Conservation (phyloP, 2,888 invertebrate genomes). For the Hedya salicella region DNA sequence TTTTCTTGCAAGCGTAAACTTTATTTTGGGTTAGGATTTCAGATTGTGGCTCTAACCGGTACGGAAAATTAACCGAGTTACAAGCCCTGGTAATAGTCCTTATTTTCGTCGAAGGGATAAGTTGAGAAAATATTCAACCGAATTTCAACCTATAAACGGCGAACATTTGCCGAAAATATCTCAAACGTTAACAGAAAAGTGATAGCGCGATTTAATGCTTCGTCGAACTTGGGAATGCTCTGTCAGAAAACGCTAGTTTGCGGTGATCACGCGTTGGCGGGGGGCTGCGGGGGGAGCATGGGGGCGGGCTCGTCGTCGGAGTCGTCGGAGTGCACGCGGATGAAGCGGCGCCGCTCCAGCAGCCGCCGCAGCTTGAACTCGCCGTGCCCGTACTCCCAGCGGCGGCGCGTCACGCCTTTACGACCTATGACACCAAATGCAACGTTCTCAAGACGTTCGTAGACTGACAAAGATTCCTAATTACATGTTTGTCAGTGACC, state of each 20-base stretch:
- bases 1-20: too few species aligned
- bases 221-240: background rate
- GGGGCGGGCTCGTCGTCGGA: conserved; percentile 87
- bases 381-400: conserved; percentile 81
- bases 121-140: too few species aligned
- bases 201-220: background rate
- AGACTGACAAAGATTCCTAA: too few species aligned
- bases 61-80: too few species aligned
- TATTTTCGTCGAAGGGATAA: too few species aligned
- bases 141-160: too few species aligned
- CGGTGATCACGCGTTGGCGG: conserved; percentile 66
- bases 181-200: background rate
- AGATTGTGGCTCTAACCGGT: too few species aligned
- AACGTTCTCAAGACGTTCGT: too few species aligned
- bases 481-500: too few species aligned
- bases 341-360: conserved; percentile 86
- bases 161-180: background rate
- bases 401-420: conserved; percentile 70
- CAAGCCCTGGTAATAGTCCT: too few species aligned
- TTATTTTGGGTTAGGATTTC: too few species aligned
- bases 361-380: conserved; percentile 88
- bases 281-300: conserved; percentile 74
- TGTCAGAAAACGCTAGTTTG: background rate
- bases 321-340: conserved; percentile 87
- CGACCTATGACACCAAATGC: conserved; percentile 63